These are phyloP conservation scores for Pristionchus entomophagus DNA, from an alignment of 2,888 invertebrate genomes.

Conservation along the genomic window DNA sequence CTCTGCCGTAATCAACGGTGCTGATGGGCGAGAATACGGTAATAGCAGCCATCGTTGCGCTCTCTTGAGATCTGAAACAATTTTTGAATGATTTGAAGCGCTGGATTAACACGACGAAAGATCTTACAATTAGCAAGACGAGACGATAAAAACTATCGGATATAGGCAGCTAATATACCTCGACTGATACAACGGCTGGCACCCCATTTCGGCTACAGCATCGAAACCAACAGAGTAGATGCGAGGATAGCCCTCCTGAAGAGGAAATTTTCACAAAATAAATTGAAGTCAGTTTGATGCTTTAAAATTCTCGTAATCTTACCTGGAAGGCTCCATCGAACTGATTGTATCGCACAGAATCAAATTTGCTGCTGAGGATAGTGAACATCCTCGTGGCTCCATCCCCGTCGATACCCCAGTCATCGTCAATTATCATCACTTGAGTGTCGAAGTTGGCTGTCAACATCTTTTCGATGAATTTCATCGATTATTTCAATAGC, in stretches of 20 bases:
- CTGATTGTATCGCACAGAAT: neutral
- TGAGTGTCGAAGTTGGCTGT: neutral
- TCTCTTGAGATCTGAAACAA: neutral
- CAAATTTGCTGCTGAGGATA: no score
- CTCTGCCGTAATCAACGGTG: neutral
- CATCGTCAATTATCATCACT: neutral
- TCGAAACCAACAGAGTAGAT: neutral
- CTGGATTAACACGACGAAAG: no score
- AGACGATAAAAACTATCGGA: neutral
- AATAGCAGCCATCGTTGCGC: neutral
- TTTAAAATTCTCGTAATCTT: neutral
- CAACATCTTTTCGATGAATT: neutral
- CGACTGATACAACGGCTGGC: neutral
- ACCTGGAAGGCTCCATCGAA: neutral
- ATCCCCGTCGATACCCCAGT: neutral
- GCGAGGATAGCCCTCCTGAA: neutral
- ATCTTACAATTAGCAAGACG: no score
- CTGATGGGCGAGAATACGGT: slow-evolving; percentile 22
- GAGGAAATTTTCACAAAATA: neutral
- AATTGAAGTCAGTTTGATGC: neutral
- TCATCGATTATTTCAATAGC: no score
- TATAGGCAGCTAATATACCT: neutral
- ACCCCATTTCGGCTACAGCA: neutral
- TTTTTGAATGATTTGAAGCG: no score
- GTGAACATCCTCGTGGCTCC: neutral